phyloP scores from a whole-genome alignment of 2,888 invertebrate genomes.

The Bedellia somnulentella region DNA sequence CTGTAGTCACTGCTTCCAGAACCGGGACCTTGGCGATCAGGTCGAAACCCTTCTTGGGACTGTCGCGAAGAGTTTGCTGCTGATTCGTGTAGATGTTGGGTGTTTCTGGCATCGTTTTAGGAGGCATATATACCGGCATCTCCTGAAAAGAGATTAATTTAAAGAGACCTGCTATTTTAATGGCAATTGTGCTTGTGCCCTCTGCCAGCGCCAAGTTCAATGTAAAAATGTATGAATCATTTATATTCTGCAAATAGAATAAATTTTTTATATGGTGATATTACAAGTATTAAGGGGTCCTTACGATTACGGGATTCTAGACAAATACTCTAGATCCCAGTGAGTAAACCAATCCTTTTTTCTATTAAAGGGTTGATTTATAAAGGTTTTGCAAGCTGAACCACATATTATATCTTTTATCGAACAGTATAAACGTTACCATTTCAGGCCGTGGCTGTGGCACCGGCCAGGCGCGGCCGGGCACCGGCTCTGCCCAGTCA shows the following conservation, averaged over 20 bases:
- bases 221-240: too few species aligned
- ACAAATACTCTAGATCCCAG: too few species aligned
- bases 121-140: constrained; percentile 24
- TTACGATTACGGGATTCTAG: too few species aligned
- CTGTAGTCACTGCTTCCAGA: constrained; percentile 1
- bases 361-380: too few species aligned
- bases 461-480: constrained; percentile 40
- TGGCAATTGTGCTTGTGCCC: too few species aligned
- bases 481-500: constrained; percentile 27
- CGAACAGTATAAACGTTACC: background rate
- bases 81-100: constrained; percentile 27
- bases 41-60: constrained; percentile 35
- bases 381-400: too few species aligned
- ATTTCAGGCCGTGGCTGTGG: constrained; percentile 18
- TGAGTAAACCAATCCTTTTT: too few species aligned
- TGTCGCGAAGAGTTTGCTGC: constrained; percentile 33
- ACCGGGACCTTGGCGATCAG: constrained; percentile 11
- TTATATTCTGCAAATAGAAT: too few species aligned
- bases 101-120: constrained; percentile 40
- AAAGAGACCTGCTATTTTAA: too few species aligned
- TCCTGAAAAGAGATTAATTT: constrained; percentile 23
- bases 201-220: too few species aligned
- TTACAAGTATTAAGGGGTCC: too few species aligned
- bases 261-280: too few species aligned
- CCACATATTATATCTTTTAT: background rate